A percentile compares a stretch with the other conserved stretches of the same genome.
Evolutionary conservation across 2,113 vertebrate species (phyloP).

Genomic region (Acrocephalus kingi): DNA sequence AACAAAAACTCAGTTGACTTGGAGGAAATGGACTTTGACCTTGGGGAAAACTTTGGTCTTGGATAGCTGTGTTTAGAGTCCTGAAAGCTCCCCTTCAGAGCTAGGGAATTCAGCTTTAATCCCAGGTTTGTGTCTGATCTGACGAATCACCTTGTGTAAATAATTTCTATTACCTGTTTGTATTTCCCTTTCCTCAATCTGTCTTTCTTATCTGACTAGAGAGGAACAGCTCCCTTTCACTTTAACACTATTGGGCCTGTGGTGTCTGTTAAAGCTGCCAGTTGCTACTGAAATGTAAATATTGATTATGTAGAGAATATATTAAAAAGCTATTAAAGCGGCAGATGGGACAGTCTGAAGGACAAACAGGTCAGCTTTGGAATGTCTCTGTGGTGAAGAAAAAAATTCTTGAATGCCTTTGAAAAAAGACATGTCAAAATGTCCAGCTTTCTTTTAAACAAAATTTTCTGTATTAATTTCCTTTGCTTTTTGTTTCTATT

Average conservation of each 20-base stretch:
- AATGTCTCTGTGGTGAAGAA: background rate
- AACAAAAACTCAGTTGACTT: background rate
- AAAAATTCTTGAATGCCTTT: background rate
- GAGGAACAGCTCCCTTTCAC: background rate
- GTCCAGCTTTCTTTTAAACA: background rate
- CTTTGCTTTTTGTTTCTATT: background rate
- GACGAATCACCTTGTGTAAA: background rate
- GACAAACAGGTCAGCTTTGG: background rate
- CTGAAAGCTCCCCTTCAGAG: background rate
- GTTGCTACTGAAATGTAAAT: conserved; percentile 33
- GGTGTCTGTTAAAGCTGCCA: background rate
- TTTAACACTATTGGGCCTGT: background rate
- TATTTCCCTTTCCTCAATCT: background rate
- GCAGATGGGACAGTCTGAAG: background rate
- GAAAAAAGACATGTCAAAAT: background rate
- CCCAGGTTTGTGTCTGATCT: background rate
- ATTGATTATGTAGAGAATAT: conserved; percentile 42
- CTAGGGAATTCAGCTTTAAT: background rate
- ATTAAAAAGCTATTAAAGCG: background rate
- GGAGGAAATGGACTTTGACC: background rate
- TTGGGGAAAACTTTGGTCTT: background rate
- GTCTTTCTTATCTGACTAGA: background rate
- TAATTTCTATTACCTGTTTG: background rate
- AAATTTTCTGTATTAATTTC: background rate
- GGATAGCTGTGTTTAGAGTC: background rate